Evolutionary conservation across 2,797 vertebrate species (phyloP).

Genomic region (Coilia nasus): DNA sequence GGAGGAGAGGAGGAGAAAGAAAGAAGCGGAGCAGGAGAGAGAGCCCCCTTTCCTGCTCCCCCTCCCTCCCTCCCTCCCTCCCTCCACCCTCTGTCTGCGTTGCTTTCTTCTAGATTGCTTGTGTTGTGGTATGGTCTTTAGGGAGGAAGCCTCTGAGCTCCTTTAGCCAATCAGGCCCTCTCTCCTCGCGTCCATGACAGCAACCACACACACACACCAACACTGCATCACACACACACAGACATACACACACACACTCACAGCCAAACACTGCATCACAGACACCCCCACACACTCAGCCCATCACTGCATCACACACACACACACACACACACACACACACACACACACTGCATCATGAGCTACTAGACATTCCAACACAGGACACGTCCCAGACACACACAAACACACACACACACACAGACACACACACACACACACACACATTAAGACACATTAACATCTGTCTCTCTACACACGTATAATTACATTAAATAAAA

Average conservation of each 20-base stretch:
- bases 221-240: background rate
- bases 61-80: background rate
- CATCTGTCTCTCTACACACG: background rate
- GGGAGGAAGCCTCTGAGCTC: background rate
- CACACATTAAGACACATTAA: background rate
- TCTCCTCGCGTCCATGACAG: background rate
- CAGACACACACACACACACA: too few species aligned
- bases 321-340: conserved; percentile 11
- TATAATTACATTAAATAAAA: background rate
- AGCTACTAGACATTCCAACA: too few species aligned
- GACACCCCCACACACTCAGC: background rate
- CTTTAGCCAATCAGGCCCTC: background rate
- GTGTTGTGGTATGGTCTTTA: conserved; percentile 29
- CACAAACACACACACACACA: too few species aligned
- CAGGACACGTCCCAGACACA: too few species aligned
- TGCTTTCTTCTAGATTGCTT: conserved; percentile 2
- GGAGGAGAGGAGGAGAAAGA: background rate
- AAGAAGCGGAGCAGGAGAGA: conserved; percentile 8
- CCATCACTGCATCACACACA: conserved; percentile 1
- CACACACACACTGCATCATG: conserved; percentile 12
- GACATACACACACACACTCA: background rate
- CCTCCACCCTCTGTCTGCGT: background rate
- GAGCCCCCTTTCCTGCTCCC: background rate
- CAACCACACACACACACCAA: background rate
- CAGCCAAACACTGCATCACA: conserved; percentile 5